A percentile compares a stretch with the other conserved stretches of the same genome.
These are phyloP conservation scores for Papilio aristodemus DNA, from an alignment of 1,140 invertebrate species.

Conservation along the genomic window DNA sequence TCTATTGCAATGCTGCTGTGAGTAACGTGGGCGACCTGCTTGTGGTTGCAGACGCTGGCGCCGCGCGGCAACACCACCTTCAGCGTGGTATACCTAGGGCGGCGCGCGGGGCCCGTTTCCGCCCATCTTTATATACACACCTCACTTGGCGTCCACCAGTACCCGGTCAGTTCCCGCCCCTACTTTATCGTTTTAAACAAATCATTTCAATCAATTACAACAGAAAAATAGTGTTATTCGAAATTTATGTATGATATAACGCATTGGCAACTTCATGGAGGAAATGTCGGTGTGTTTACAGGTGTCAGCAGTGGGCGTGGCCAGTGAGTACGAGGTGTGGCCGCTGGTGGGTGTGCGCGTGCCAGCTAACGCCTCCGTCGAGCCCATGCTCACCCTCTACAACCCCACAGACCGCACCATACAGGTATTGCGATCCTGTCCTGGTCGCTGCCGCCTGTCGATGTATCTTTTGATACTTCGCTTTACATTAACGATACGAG, in stretches of 20 bases:
- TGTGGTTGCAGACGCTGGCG: constrained; percentile 82
- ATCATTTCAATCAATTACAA: not conserved
- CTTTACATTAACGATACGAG: no score
- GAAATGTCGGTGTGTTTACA: constrained; percentile 35
- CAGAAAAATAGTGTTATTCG: no score
- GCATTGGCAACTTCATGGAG: no score
- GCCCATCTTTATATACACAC: constrained; percentile 96
- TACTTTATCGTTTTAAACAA: not conserved
- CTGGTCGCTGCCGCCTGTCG: not conserved
- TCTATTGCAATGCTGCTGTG: no score
- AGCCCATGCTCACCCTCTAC: constrained; percentile 94
- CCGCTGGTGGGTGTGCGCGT: constrained; percentile 94
- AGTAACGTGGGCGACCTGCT: no score
- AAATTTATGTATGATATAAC: no score
- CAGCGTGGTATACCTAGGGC: constrained; percentile 95
- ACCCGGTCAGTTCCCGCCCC: constrained; percentile 54
- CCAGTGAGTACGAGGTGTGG: constrained; percentile 93
- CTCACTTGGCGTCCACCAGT: constrained; percentile 86
- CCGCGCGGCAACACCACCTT: constrained; percentile 96
- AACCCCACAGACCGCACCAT: constrained; percentile 94
- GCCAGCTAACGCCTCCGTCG: constrained; percentile 95
- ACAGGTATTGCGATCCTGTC: constrained; percentile 82
- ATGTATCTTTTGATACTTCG: no score
- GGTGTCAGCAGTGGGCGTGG: constrained; percentile 82
- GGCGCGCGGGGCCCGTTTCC: constrained; percentile 93